Evolutionary conservation across 2,113 vertebrate genomes (phyloP).

Genomic region (Lutjanus erythropterus): DNA sequence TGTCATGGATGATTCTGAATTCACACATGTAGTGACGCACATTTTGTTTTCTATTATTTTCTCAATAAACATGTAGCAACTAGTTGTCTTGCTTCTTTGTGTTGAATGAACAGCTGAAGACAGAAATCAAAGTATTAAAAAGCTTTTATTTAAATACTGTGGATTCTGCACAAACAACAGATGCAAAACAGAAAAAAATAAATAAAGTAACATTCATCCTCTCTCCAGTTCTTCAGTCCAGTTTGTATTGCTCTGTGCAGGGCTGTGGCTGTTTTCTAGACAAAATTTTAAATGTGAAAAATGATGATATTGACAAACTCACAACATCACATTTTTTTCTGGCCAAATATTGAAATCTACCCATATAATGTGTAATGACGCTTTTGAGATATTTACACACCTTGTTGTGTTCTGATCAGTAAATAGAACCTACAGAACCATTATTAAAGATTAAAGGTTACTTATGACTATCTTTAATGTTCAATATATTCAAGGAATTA

Average conservation of each 20-base stretch:
- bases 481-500: background rate
- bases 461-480: background rate
- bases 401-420: background rate
- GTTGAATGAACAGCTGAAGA: background rate
- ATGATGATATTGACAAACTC: background rate
- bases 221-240: constrained; percentile 13
- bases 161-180: constrained; percentile 27
- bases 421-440: background rate
- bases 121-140: constrained; percentile 8
- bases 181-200: constrained; percentile 42
- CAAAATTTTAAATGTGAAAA: background rate
- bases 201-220: constrained; percentile 45
- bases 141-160: constrained; percentile 59
- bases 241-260: background rate
- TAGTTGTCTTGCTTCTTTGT: background rate
- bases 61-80: constrained; percentile 49
- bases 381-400: background rate
- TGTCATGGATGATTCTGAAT: constrained; percentile 18
- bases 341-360: background rate
- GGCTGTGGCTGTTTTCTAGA: background rate
- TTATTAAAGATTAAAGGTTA: background rate
- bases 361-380: background rate
- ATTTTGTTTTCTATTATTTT: constrained; percentile 39
- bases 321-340: background rate
- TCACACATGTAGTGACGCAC: constrained; percentile 21